A percentile compares a stretch with the other conserved stretches of the same genome.
Evolutionary conservation across 2,113 vertebrate species (phyloP).

Genomic region (Clupea harengus): DNA sequence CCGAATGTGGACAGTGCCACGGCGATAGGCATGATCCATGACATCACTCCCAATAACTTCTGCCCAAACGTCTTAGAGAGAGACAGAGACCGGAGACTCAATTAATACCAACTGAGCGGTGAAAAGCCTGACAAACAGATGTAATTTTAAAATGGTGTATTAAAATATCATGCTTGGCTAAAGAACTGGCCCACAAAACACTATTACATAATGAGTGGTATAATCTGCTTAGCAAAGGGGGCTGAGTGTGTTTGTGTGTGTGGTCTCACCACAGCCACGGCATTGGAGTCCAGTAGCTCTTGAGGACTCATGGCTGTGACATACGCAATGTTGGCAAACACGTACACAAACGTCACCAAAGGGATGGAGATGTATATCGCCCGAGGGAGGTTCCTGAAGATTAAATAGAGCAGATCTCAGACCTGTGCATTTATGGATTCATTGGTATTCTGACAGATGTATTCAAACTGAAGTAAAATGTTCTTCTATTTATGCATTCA

Average conservation of each 20-base stretch:
- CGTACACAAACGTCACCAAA: slow-evolving; percentile 90
- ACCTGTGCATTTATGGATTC: too few species aligned
- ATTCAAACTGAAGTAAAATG: too few species aligned
- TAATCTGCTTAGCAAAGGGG: neutral
- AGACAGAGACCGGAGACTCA: slow-evolving; percentile 19
- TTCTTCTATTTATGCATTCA: too few species aligned
- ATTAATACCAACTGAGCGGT: slow-evolving; percentile 6
- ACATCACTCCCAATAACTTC: slow-evolving; percentile 88
- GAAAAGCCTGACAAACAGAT: neutral
- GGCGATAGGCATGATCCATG: slow-evolving; percentile 95
- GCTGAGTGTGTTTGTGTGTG: neutral
- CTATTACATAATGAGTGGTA: neutral
- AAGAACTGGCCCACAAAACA: neutral
- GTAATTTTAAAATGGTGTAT: neutral
- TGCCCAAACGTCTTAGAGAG: slow-evolving; percentile 84
- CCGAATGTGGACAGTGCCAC: slow-evolving; percentile 92
- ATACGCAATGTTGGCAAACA: slow-evolving; percentile 92
- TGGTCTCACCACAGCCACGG: slow-evolving; percentile 88
- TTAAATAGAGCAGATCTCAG: neutral
- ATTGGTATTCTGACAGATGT: too few species aligned
- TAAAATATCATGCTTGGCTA: neutral
- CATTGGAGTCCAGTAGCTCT: slow-evolving; percentile 89
- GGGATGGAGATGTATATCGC: slow-evolving; percentile 96
- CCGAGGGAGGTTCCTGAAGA: slow-evolving; percentile 84
- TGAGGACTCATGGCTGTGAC: slow-evolving; percentile 92